Evolutionary conservation across 35 echinoderm and acorn worm species (phyloP).

Genomic region (Eucidaris tribuloides): DNA sequence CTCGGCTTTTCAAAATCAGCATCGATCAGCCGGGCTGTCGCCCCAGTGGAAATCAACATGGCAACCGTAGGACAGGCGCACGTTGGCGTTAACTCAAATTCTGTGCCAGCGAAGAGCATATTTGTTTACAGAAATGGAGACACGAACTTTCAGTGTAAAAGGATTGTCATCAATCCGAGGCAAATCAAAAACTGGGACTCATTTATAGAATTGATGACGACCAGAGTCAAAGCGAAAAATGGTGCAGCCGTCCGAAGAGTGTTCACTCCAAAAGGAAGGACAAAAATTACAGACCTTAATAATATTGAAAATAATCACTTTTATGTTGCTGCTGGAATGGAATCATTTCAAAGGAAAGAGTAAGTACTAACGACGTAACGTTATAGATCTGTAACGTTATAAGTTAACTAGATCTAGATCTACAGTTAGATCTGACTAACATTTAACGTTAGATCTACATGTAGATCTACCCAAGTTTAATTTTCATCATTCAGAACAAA

Average conservation of each 20-base stretch:
- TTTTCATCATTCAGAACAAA: too few species aligned
- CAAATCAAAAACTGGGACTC: constrained; percentile 6
- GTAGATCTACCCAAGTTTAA: too few species aligned
- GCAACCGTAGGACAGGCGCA: too few species aligned
- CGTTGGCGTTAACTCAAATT: too few species aligned
- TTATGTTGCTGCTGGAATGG: background rate
- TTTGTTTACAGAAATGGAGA: background rate
- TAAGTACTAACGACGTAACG: too few species aligned
- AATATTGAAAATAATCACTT: constrained; percentile 10
- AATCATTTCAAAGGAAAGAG: background rate
- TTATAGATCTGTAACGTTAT: too few species aligned
- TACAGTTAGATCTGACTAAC: too few species aligned
- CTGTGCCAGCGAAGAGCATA: background rate
- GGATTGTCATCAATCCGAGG: background rate
- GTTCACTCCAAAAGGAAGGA: background rate
- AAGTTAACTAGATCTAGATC: too few species aligned
- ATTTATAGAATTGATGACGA: background rate
- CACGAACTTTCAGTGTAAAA: constrained; percentile 9
- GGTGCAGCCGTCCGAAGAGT: background rate
- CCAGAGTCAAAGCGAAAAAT: background rate
- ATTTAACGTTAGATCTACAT: too few species aligned
- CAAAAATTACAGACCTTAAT: background rate
- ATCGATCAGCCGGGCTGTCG: too few species aligned
- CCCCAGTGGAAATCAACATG: too few species aligned
- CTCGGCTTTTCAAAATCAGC: too few species aligned